Base-by-base conservation (phyloP, 2,888 invertebrate genomes). In the Drosophila fungiperda region DNA sequence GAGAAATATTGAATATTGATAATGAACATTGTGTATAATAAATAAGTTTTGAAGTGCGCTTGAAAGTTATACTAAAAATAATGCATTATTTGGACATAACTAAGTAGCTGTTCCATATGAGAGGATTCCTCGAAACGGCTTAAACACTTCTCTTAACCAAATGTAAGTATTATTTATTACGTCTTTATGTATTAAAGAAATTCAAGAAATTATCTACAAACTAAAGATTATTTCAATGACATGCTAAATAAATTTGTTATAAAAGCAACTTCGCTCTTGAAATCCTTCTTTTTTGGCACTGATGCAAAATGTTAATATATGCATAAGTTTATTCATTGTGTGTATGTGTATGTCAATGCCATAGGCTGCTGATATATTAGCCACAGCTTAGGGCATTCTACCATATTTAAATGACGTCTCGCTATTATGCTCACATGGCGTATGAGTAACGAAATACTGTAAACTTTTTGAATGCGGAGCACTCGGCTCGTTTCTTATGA, bases 391-490 rank as follows among this genome's bases (percentile, higher is more conserved):
- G 63, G 58, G 49, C 42, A 55, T 49, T 26, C 62, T 50, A 42
- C 38, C 36, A 55, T 53, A 49, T 60, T 49, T 48, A 54, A 42
- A 48, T 32, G 53, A 48, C 55, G 65, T 60, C 54, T 55, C 49
- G 26, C 42, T 50, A 61, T 62, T 61, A 49, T 35, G 70, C 52
- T 55, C 53, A 77, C 77, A 50, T 73, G 74, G 61, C 70, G 78
- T 78, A 71, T 78, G 74, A 38, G 74, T 70, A 68, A 74, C 84
- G n/a, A 84, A 84, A 69, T 74, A 69, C 63, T 73, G 57, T 40
- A 73, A 83, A 80, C 77, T 77, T 79, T 63, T 69, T 68, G 52
- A 66, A 61, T 61, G 74, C 73, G 65, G 42, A 67, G 76, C 42
- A 9, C 17, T 61, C 57, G 59, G 66, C 62, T 72, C 48, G 59